phyloP scores from a whole-genome alignment of 2,888 invertebrate genomes.

The Rhingia campestris region DNA sequence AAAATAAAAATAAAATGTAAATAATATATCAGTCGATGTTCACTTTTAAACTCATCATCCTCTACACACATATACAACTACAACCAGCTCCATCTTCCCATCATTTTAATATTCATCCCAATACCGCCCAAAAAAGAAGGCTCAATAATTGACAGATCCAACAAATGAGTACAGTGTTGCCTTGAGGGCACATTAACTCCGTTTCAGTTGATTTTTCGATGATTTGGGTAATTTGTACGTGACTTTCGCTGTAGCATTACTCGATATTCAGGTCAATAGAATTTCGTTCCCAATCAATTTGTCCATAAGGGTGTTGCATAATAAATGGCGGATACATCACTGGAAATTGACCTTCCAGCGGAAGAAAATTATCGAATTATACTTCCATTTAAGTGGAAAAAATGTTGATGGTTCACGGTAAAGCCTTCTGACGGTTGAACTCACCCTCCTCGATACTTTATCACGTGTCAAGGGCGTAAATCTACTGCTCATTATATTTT shows the following conservation, averaged over 20 bases:
- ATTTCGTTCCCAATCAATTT: not conserved
- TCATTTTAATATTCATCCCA: constrained; percentile 54
- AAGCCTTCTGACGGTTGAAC: not conserved
- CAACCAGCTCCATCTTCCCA: not conserved
- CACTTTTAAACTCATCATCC: too few relatives aligned
- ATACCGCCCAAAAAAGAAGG: constrained; percentile 5
- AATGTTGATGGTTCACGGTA: constrained; percentile 17
- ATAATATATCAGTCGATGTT: too few relatives aligned
- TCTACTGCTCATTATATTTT: constrained; percentile 53
- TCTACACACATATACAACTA: not conserved
- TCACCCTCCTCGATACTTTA: constrained; percentile 51
- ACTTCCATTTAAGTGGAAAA: constrained; percentile 41
- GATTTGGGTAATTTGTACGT: constrained; percentile 71
- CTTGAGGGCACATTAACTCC: constrained; percentile 64
- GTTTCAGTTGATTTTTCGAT: constrained; percentile 37
- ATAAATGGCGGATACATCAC: not conserved
- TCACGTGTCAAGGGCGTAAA: constrained; percentile 58
- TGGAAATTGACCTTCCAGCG: constrained; percentile 4
- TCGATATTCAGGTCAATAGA: constrained; percentile 53
- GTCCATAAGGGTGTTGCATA: constrained; percentile 1
- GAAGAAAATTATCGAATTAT: constrained; percentile 53
- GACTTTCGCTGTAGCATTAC: constrained; percentile 38
- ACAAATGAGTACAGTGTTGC: constrained; percentile 36
- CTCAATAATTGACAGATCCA: constrained; percentile 59
- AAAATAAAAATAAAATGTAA: too few relatives aligned